Base-by-base conservation (phyloP, 2,113 vertebrate species). In the Tringa solitaria region DNA sequence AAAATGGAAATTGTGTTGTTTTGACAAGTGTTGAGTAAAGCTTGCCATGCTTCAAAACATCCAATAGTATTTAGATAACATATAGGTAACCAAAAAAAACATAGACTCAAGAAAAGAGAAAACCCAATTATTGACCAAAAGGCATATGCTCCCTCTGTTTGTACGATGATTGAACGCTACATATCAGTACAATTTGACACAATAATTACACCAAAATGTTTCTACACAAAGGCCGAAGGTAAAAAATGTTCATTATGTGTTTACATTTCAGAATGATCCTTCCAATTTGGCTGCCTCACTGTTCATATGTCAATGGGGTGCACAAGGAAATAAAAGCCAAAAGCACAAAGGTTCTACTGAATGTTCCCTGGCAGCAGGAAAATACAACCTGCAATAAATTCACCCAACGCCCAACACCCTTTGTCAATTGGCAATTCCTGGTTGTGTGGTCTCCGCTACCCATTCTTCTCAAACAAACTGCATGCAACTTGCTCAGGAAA, bases 331-430 rank as follows among this genome's bases (percentile, higher is more conserved):
- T 54, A 90, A 80, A 96, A 73, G 91, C 27, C 2, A 14, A 90
- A 96, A 90, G 75, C 84, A 84, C 70, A 84, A 93, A 95, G 57
- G 33, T 21, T 51, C 78, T n/a, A 16, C 32, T 73, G 70, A 96
- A 72, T 4, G 14, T 53, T 82, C 68, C 68, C 43, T 26, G 46
- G 53, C 68, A 93, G 79, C 68, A 35, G 51, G 70, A 79, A 87
- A 93, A n/a, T 18, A 41, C 10, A 85, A 78, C 85, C 68, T 90
- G 74, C 54, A 33, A 88, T 87, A 89, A 94, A 87, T 73, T 75
- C 67, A 35, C 61, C 67, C 69, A 27, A 20, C 79, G 54, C 23
- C 48, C 74, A 8, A 48, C 48, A 48, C 48, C 48, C 74, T 33
- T 16, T n/a, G 56, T 53, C 32, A 14, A 3, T 81, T 82, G 94